Base-by-base conservation (phyloP, 2,113 vertebrate species). In the Morone saxatilis region DNA sequence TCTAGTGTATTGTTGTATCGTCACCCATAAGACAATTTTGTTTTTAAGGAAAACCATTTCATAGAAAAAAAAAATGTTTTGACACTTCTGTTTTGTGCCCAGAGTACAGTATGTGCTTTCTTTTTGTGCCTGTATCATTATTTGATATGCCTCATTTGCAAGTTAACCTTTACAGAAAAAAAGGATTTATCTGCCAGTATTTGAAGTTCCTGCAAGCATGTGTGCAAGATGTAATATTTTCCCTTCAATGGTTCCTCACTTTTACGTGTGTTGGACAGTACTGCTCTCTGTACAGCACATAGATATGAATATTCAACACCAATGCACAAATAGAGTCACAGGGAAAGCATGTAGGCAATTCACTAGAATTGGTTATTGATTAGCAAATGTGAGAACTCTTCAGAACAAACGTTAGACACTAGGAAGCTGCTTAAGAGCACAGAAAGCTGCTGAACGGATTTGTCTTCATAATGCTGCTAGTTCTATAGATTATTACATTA, bases 1-100 rank as follows among this genome's bases (percentile, higher is more conserved):
- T 95, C 89, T 78, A 93, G 91, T 94, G 92, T 94, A 92, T 93
- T 94, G 87, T 92, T 93, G 87, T 93, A 83, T 78, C 48, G 85
- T 93, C 84, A 90, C 80, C 67, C 86, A 78, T 86, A 17, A 80
- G 78, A 76, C 57, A 65, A 86, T 76, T 51, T 83, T 60, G 74
- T 80, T 86, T 78, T 72, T 41, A 22, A 47, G 43, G 45, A 76
- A 66, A 85, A 80, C 41, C 74, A 82, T 84, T 81, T 86, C 70
- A 68, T 70, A 40, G 65, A 80, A 45, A 43, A 67, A 76, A 70
- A 36, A 45, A 71, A 62, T 0, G 9, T 51, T 83, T 86, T 77
- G 31, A 31, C 31, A 31, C 31, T 31, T 31, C 31, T 31, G 79
- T 88, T 90, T 84, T 86, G 71, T 91, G 81, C 40, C 76, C 73